Evolutionary conservation across 1,140 invertebrate species (phyloP), one percentile per base, ranked within the genome.

Genomic region (Cydia fagiglandana): DNA sequence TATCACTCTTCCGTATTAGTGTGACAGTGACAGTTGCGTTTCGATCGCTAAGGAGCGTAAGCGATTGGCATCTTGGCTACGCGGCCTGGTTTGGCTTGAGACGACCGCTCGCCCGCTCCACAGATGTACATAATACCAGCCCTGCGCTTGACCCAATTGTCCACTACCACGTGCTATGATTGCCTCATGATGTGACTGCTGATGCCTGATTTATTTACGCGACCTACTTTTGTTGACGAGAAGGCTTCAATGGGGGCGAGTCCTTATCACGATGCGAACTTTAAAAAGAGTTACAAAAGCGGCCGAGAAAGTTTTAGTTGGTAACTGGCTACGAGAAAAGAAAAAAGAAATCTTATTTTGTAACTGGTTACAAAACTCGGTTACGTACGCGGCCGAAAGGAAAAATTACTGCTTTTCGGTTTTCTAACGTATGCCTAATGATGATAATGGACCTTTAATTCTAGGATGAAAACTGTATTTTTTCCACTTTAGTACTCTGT

Each of bases 141-240:
- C 56, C 56, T 61, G 56, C 56, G 56, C 56, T 61, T 61, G 56
- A 61, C 56, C 56, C 20, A 61, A 2, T 61, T 61, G 56, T 24
- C 20, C 56, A 41, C 38, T 2, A 41, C 38, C 38, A 61, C 56
- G 17, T 61, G 56, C 56, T 61, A 20, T 61, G 56, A 61, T 61
- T 61, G 2, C 56, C 56, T 61, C 20, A 61, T 61, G 17, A 53
- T 53, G 50, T 53, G 50, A 61, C 17, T 17, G 50, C 56, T 61
- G 56, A 61, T 61, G 56, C 56, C 56, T 61, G 56, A 61, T 61
- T 61, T 61, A 61, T 61, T 61, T 61, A 61, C 56, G 17, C 20
- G 56, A 24, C 56, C 56, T 61, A 61, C 17, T 61, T 61, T 61
- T 24, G 17, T 61, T 61, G 56, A 61, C 24, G 56, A 61, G 20